Conservation (phyloP, 2,113 vertebrate species). For the Aspidoscelis tigris region DNA sequence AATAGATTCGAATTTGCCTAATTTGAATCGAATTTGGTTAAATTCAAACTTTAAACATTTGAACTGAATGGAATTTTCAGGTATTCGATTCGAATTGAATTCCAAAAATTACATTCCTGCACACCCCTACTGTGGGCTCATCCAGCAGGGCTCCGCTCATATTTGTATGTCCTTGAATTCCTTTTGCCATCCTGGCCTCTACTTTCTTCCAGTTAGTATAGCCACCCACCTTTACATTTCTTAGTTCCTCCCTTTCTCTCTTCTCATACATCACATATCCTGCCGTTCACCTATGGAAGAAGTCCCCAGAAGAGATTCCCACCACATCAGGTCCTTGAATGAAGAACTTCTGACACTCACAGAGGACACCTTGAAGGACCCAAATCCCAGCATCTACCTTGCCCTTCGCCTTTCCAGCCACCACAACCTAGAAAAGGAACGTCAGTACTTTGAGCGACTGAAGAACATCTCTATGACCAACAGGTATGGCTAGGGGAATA, state of each 20-base stretch:
- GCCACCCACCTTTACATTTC: no score
- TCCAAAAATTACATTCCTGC: no score
- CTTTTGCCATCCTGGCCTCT: no score
- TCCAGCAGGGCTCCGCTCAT: no score
- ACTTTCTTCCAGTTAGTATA: no score
- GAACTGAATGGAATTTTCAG: no score
- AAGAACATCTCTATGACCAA: conserved; percentile 72
- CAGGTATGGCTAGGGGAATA: conserved; percentile 63
- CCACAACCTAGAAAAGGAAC: conserved; percentile 79
- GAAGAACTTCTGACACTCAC: conserved; percentile 79
- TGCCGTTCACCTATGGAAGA: conserved; percentile 53
- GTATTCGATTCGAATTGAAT: no score
- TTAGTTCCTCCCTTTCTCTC: not conserved
- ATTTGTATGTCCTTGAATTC: no score
- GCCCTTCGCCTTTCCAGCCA: conserved; percentile 84
- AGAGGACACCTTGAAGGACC: conserved; percentile 43
- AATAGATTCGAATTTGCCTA: no score
- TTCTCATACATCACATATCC: not conserved
- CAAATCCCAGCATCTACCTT: conserved; percentile 89
- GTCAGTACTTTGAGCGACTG: conserved; percentile 77
- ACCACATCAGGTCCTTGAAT: conserved; percentile 74
- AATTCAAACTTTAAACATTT: no score
- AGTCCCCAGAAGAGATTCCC: conserved; percentile 53
- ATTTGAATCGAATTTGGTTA: no score
- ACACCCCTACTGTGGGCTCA: no score